phyloP scores from a whole-genome alignment of 1,140 invertebrate species.

The Littorina saxatilis region DNA sequence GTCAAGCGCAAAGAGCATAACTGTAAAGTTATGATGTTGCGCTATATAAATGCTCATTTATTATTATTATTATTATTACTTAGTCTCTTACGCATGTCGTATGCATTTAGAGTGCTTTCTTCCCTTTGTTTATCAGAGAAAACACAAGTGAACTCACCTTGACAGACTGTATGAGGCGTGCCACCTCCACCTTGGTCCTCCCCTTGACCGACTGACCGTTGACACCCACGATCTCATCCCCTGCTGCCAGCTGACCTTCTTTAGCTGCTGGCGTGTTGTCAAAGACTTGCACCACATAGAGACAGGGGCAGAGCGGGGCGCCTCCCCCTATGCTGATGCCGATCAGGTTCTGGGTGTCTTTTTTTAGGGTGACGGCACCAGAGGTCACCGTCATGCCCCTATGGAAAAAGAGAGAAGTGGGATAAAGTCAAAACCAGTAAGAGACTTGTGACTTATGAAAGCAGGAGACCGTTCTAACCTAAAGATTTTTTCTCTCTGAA shows the following conservation, averaged over 20 bases:
- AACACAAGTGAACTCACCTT: slow-evolving; percentile 83
- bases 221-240: slow-evolving; percentile 96
- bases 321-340: slow-evolving; percentile 97
- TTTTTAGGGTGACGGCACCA: slow-evolving; percentile 91
- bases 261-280: slow-evolving; percentile 95
- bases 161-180: slow-evolving; percentile 96
- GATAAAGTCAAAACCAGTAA: too few relatives aligned
- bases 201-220: slow-evolving; percentile 95
- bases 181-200: slow-evolving; percentile 98
- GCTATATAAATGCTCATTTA: too few relatives aligned
- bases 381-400: slow-evolving; percentile 99
- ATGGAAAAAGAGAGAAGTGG: slow-evolving; percentile 28
- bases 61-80: too few relatives aligned
- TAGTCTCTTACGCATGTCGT: too few relatives aligned
- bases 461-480: too few relatives aligned
- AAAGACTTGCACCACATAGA: slow-evolving; percentile 98
- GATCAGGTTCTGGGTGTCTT: slow-evolving; percentile 96
- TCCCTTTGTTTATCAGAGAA: too few relatives aligned
- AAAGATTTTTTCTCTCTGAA: too few relatives aligned
- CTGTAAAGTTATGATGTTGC: too few relatives aligned
- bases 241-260: slow-evolving; percentile 80
- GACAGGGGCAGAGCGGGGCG: slow-evolving; percentile 95
- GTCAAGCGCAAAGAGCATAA: too few relatives aligned
- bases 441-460: neutral
- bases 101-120: too few relatives aligned